Percentiles rank a stretch among this genome's conserved stretches.
phyloP scores from a whole-genome alignment of 2,888 invertebrate species.

The Rhabditoides inermis region DNA sequence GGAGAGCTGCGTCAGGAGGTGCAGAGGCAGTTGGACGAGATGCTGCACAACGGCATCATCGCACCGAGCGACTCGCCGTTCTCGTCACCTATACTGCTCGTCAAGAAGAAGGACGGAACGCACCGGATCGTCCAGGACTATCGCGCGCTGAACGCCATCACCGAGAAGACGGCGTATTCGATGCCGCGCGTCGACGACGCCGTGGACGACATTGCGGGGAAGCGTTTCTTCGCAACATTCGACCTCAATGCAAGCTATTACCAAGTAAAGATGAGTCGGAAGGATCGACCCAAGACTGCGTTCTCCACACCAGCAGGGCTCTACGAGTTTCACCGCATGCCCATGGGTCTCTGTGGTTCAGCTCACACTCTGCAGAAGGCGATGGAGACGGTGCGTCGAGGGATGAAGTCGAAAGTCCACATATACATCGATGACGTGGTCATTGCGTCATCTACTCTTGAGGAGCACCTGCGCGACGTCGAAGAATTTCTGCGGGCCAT shows the following conservation, averaged over 20 bases:
- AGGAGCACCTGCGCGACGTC: constrained; percentile 23
- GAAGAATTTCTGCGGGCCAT: constrained; percentile 14
- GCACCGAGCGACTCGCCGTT: too few relatives aligned
- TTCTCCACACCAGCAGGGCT: constrained; percentile 18
- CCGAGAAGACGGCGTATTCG: too few relatives aligned
- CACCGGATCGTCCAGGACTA: too few relatives aligned
- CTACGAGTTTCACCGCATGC: constrained; percentile 19
- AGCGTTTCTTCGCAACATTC: constrained; percentile 14
- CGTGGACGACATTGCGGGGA: constrained; percentile 8
- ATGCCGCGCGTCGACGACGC: too few relatives aligned
- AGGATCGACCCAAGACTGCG: constrained; percentile 19
- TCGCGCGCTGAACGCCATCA: too few relatives aligned
- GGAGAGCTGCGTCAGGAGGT: too few relatives aligned
- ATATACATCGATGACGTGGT: constrained; percentile 26
- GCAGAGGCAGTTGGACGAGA: too few relatives aligned
- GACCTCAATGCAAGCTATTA: constrained; percentile 20
- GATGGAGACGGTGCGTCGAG: constrained; percentile 3
- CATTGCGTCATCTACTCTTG: constrained; percentile 8
- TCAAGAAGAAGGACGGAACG: too few relatives aligned
- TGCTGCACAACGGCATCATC: too few relatives aligned
- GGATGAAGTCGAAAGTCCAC: constrained; percentile 3
- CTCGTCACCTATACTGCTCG: too few relatives aligned
- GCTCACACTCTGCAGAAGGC: constrained; percentile 18
- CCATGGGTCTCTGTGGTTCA: constrained; percentile 20
- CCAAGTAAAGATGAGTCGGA: constrained; percentile 14